These are phyloP conservation scores for Amphiura filiformis DNA, from an alignment of 35 echinoderm and acorn worm genomes.

Conservation along the genomic window DNA sequence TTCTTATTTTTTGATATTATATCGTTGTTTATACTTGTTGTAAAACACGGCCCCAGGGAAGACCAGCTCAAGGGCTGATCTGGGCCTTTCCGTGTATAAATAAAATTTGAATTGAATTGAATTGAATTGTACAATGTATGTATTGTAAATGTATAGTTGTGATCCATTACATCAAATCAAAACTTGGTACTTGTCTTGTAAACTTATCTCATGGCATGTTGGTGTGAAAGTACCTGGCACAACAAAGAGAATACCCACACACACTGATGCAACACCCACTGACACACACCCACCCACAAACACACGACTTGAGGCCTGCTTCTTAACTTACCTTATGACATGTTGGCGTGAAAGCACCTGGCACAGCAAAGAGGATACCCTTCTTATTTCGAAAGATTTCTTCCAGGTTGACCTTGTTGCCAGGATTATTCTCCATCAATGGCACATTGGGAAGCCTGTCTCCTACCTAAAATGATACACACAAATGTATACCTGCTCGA, in stretches of 20 bases:
- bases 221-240: neutral
- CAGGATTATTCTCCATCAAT: conserved; percentile 62
- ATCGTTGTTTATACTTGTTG: no score
- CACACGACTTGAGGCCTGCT: neutral
- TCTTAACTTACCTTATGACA: conserved; percentile 79
- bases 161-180: no score
- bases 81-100: no score
- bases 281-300: neutral
- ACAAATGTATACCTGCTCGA: no score
- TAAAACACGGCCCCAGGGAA: no score
- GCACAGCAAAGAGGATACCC: conserved; percentile 81
- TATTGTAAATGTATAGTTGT: no score
- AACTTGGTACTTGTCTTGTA: no score
- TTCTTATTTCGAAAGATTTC: conserved; percentile 79
- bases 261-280: neutral
- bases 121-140: no score
- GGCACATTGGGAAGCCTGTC: conserved; percentile 81
- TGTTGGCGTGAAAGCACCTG: conserved; percentile 86
- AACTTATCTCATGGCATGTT: no score
- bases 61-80: no score
- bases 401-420: conserved; percentile 72
- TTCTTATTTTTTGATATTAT: no score
- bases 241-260: neutral
- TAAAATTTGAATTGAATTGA: no score
- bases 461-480: conserved; percentile 72